These are phyloP conservation scores for Ophioninae sp. DNA, from an alignment of 2,888 invertebrate species.

Conservation along the genomic window DNA sequence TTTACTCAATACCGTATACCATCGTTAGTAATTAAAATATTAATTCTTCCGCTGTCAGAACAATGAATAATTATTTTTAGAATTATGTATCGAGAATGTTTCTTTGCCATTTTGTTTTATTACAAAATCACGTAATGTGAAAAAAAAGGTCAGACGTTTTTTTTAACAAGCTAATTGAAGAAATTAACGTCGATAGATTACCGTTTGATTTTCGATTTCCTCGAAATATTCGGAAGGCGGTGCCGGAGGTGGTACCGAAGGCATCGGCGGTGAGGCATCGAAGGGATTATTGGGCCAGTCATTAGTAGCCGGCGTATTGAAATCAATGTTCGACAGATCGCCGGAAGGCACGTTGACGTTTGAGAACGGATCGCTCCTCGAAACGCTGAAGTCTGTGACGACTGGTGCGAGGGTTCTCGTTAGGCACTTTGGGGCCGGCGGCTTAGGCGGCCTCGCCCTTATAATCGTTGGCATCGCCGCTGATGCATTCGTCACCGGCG, in stretches of 20 bases:
- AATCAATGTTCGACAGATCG: not conserved
- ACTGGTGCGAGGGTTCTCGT: constrained; percentile 72
- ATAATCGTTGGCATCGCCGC: constrained; percentile 88
- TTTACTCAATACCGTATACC: no score
- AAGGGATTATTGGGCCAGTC: constrained; percentile 57
- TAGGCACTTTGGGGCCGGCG: constrained; percentile 81
- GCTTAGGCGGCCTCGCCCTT: constrained; percentile 84
- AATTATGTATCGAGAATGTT: no score
- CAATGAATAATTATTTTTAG: no score
- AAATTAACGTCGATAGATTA: constrained; percentile 49
- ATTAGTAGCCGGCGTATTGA: constrained; percentile 23
- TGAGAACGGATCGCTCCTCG: constrained; percentile 62
- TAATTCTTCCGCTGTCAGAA: no score
- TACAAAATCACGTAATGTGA: not conserved
- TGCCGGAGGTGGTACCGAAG: constrained; percentile 89
- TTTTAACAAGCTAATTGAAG: no score
- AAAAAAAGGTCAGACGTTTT: not conserved
- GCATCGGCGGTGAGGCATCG: constrained; percentile 89
- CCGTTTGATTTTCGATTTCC: constrained; percentile 69
- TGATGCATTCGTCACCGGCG: constrained; percentile 58
- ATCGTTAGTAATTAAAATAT: no score
- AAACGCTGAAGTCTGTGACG: constrained; percentile 64
- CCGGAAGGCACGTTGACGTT: constrained; percentile 38
- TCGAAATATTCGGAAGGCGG: constrained; percentile 83
- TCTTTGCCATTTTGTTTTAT: no score